phyloP scores from a whole-genome alignment of 2,888 invertebrate species.

The Bombylius discolor region DNA sequence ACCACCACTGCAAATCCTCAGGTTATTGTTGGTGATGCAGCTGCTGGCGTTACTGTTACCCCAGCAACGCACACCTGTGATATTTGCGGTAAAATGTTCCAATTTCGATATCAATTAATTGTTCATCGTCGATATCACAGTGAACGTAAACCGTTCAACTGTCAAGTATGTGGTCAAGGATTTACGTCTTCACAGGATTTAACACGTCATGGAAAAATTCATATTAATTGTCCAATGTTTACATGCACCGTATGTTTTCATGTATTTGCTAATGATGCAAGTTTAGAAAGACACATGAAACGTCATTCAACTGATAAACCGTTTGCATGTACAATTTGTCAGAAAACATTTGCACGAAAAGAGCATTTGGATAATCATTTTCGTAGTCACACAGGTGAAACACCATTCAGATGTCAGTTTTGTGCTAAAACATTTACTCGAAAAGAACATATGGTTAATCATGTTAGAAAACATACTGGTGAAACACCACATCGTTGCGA shows the following conservation, averaged over 20 bases:
- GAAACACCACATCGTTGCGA: constrained; percentile 78
- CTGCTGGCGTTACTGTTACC: constrained; percentile 20
- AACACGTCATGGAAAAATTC: constrained; percentile 71
- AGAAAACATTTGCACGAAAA: constrained; percentile 74
- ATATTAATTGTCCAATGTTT: constrained; percentile 64
- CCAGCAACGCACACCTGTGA: constrained; percentile 55
- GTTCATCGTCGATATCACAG: constrained; percentile 78
- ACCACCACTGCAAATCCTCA: constrained; percentile 22
- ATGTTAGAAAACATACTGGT: constrained; percentile 67
- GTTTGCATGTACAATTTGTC: constrained; percentile 72
- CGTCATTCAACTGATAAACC: constrained; percentile 72
- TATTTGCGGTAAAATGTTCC: constrained; percentile 75
- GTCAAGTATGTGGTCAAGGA: constrained; percentile 70
- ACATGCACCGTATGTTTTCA: constrained; percentile 60
- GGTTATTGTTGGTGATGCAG: constrained; percentile 46
- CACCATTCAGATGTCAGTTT: constrained; percentile 71
- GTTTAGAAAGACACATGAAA: constrained; percentile 64
- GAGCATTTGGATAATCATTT: constrained; percentile 81
- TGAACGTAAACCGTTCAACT: constrained; percentile 71
- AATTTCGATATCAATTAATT: constrained; percentile 75
- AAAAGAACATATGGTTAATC: constrained; percentile 76
- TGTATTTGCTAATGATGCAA: constrained; percentile 58
- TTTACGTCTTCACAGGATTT: constrained; percentile 69
- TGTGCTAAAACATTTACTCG: constrained; percentile 77
- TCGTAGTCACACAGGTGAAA: constrained; percentile 67